Percentiles rank a stretch among this genome's conserved stretches.
These are phyloP conservation scores for Dendrocincla tyrannina DNA, from an alignment of 2,797 vertebrate genomes.

Conservation along the genomic window DNA sequence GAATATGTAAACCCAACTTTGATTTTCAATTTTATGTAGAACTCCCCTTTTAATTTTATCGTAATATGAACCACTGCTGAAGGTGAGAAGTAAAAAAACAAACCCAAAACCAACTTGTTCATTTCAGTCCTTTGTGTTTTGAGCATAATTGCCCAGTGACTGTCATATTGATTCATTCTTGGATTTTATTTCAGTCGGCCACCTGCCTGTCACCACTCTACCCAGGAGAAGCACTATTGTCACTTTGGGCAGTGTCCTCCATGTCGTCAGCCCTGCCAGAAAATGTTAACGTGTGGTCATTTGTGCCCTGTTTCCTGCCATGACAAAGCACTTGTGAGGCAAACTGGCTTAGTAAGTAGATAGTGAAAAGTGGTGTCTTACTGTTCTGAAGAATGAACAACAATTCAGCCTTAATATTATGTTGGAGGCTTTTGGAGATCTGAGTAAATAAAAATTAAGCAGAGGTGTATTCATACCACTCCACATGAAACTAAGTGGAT, in stretches of 20 bases:
- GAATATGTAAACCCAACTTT: neutral
- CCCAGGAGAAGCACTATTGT: slow-evolving; percentile 86
- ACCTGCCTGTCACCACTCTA: slow-evolving; percentile 88
- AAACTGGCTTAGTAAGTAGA: slow-evolving; percentile 75
- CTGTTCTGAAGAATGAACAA: neutral
- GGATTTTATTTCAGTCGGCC: slow-evolving; percentile 75
- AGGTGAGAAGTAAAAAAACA: neutral
- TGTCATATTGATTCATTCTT: neutral
- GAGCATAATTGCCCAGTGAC: neutral
- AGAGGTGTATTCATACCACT: accelerated
- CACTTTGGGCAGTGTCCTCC: slow-evolving; percentile 88
- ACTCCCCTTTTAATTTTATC: neutral
- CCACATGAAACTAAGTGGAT: neutral
- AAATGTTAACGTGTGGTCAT: slow-evolving; percentile 81
- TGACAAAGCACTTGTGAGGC: slow-evolving; percentile 87
- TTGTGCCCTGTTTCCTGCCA: slow-evolving; percentile 87
- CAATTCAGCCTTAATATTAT: neutral
- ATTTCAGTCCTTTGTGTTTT: neutral
- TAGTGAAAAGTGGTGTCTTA: neutral
- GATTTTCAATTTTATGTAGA: neutral
- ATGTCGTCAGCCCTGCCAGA: slow-evolving; percentile 85
- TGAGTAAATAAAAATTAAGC: neutral
- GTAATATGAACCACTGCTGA: neutral
- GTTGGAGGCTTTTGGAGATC: neutral
- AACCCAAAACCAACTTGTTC: neutral